These are phyloP conservation scores for Thinocorus orbignyianus DNA, from an alignment of 2,113 vertebrate species.

Conservation along the genomic window DNA sequence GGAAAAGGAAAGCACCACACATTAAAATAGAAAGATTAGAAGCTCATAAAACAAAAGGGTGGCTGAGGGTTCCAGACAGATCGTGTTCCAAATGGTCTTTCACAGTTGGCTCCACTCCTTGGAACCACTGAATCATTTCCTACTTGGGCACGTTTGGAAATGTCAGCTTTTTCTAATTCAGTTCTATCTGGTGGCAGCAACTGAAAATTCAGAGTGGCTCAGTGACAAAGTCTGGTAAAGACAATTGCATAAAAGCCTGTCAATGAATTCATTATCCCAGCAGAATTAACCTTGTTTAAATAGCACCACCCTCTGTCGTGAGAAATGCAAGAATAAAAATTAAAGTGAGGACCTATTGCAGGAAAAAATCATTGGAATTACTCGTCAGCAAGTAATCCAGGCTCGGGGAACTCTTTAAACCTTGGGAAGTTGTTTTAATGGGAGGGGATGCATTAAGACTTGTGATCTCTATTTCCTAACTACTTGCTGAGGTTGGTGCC, in stretches of 20 bases:
- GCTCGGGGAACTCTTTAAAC: background rate
- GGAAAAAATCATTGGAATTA: background rate
- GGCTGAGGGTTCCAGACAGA: slow-evolving; percentile 8
- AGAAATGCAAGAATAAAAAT: background rate
- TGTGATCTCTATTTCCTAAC: background rate
- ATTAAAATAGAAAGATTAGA: slow-evolving; percentile 32
- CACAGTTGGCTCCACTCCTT: slow-evolving; percentile 30
- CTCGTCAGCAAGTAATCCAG: background rate
- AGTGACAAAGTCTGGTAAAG: background rate
- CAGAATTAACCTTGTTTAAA: background rate
- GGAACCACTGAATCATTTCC: slow-evolving; percentile 57
- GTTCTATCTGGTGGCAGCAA: background rate
- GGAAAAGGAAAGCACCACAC: slow-evolving; percentile 18
- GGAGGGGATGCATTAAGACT: background rate
- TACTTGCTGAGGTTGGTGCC: background rate
- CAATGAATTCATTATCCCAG: background rate
- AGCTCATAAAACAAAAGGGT: slow-evolving; percentile 55
- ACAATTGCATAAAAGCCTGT: background rate
- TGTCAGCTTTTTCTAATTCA: slow-evolving; percentile 41
- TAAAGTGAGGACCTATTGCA: background rate
- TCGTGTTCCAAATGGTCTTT: slow-evolving; percentile 42
- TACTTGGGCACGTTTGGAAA: slow-evolving; percentile 19
- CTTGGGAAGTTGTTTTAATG: background rate
- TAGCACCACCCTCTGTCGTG: accelerated
- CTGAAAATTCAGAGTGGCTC: background rate